Evolutionary conservation across 2,888 invertebrate species (phyloP).

Genomic region (Drosophila acutilabella): DNA sequence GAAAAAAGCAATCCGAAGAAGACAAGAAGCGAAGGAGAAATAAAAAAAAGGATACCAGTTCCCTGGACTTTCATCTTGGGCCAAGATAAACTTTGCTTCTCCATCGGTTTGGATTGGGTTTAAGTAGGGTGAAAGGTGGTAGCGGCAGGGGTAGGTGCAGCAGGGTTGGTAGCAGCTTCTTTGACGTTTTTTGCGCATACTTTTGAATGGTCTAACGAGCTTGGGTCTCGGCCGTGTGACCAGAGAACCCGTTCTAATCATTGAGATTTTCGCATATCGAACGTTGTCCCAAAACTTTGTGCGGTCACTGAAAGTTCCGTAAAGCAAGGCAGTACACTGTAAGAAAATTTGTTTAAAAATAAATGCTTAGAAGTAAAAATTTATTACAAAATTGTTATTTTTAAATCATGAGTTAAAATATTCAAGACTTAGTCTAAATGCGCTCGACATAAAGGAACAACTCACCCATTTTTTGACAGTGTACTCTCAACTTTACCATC

Average conservation of each 20-base stretch:
- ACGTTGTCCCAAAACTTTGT: constrained; percentile 72
- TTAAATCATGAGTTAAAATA: too few relatives aligned
- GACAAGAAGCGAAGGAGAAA: constrained; percentile 1
- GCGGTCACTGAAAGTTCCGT: constrained; percentile 64
- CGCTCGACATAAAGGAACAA: background rate
- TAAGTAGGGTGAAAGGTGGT: background rate
- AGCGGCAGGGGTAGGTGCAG: background rate
- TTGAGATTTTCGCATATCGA: constrained; percentile 76
- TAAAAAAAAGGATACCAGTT: constrained; percentile 33
- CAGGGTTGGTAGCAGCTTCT: constrained; percentile 35
- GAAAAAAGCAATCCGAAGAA: constrained; percentile 30
- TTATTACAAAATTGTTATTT: too few relatives aligned
- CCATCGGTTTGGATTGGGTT: constrained; percentile 22
- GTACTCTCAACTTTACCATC: constrained; percentile 10
- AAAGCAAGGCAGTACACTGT: constrained; percentile 26
- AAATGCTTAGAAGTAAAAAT: too few relatives aligned
- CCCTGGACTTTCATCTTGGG: constrained; percentile 62
- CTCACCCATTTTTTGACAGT: background rate
- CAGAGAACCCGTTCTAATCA: constrained; percentile 63
- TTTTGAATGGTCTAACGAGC: constrained; percentile 74
- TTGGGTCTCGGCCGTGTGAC: constrained; percentile 37
- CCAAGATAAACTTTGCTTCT: constrained; percentile 63
- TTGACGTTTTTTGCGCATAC: constrained; percentile 68
- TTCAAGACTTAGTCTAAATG: background rate
- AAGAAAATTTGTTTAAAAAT: too few relatives aligned